These are phyloP conservation scores for Drosophila watanabei DNA, from an alignment of 1,140 invertebrate genomes.

Conservation along the genomic window DNA sequence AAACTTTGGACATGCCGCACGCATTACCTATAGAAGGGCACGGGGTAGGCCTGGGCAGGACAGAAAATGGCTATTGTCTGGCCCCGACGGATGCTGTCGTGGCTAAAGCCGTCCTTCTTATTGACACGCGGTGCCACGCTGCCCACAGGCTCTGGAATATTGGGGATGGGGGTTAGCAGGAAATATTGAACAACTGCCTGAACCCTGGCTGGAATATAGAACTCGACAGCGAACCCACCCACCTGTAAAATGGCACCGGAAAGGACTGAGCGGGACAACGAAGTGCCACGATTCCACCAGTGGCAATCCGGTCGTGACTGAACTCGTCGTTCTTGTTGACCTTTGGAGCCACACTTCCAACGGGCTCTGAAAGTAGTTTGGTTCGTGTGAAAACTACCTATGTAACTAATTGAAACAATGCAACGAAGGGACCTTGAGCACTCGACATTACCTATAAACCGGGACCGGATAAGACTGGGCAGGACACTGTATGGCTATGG, in stretches of 20 bases:
- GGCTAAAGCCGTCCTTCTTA: slow-evolving; percentile 87
- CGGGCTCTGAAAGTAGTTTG: slow-evolving; percentile 55
- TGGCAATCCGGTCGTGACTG: slow-evolving; percentile 82
- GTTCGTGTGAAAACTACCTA: too few species aligned
- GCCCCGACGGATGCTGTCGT: slow-evolving; percentile 84
- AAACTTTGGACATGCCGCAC: slow-evolving; percentile 42
- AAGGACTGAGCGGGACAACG: slow-evolving; percentile 90
- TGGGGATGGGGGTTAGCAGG: background rate
- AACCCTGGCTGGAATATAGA: background rate
- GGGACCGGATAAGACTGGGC: slow-evolving; percentile 89
- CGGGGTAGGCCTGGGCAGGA: slow-evolving; percentile 89
- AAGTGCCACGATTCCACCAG: slow-evolving; percentile 83
- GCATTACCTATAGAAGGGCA: slow-evolving; percentile 82
- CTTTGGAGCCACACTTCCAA: slow-evolving; percentile 89
- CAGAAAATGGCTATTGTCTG: slow-evolving; percentile 85
- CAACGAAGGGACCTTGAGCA: slow-evolving; percentile 2
- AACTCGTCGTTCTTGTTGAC: slow-evolving; percentile 88
- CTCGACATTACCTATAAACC: slow-evolving; percentile 87
- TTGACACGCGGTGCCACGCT: slow-evolving; percentile 92
- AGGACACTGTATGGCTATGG: slow-evolving; percentile 88
- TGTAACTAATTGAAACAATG: background rate
- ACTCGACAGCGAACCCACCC: slow-evolving; percentile 33
- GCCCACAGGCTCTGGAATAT: slow-evolving; percentile 90
- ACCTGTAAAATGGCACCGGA: slow-evolving; percentile 89
- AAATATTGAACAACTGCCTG: slow-evolving; percentile 8